These are phyloP conservation scores for Sula dactylatra DNA, from an alignment of 2,113 vertebrate species.

Conservation along the genomic window DNA sequence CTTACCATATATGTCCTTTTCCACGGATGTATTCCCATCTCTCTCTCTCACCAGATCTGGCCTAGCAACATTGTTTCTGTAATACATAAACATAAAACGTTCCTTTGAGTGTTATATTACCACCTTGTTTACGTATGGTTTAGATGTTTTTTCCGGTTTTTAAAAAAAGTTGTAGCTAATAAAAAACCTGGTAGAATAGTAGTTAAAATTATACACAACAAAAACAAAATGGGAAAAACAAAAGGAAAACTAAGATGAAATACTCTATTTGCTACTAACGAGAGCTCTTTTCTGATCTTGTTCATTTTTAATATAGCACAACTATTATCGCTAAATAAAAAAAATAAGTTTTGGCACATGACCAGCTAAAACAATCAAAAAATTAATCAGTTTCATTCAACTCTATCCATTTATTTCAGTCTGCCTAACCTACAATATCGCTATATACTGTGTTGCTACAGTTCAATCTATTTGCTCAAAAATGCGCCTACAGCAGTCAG, in stretches of 20 bases:
- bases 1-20: neutral
- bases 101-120: neutral
- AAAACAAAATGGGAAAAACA: neutral
- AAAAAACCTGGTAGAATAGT: neutral
- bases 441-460: neutral
- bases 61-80: neutral
- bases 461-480: neutral
- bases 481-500: neutral
- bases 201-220: neutral
- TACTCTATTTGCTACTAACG: neutral
- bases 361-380: neutral
- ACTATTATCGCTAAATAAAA: neutral
- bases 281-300: neutral
- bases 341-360: neutral
- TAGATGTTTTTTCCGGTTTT: neutral
- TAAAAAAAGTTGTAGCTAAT: neutral
- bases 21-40: accelerated
- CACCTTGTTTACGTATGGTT: neutral
- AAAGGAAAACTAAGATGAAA: neutral
- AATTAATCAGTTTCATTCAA: neutral
- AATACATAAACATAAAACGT: neutral
- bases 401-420: neutral
- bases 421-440: neutral
- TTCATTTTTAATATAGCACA: neutral
- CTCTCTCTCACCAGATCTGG: neutral